These are phyloP conservation scores for Periophthalmus magnuspinnatus DNA, from an alignment of 2,797 vertebrate species.

Conservation along the genomic window DNA sequence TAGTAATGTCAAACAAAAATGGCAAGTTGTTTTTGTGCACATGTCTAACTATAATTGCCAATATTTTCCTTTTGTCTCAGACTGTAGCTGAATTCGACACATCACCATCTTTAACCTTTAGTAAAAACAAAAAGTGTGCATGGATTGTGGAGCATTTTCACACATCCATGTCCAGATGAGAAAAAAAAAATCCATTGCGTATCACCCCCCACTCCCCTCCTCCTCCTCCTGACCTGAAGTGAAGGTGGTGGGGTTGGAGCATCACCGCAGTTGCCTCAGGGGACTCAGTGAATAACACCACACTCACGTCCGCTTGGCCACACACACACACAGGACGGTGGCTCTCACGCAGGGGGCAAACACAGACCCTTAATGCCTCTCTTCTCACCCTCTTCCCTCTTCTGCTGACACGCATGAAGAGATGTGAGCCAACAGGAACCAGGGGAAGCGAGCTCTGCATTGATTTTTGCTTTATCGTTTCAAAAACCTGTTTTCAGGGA, in stretches of 20 bases:
- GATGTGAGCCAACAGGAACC: conserved; percentile 36
- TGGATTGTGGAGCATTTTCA: conserved; percentile 8
- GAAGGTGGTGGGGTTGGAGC: conserved; percentile 58
- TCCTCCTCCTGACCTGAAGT: conserved; percentile 51
- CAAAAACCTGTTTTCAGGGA: conserved; percentile 75
- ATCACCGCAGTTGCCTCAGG: conserved; percentile 36
- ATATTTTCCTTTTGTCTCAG: neutral
- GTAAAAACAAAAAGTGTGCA: neutral
- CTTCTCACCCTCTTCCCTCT: conserved; percentile 38
- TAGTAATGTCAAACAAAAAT: conserved; percentile 1
- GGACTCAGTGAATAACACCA: conserved; percentile 55
- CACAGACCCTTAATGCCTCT: conserved; percentile 47
- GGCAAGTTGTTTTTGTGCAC: neutral
- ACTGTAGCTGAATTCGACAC: neutral
- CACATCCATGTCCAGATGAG: conserved; percentile 7
- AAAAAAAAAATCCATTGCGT: conserved; percentile 5
- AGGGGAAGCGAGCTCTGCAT: conserved; percentile 54
- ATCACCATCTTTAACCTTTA: neutral
- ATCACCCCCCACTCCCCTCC: conserved; percentile 23
- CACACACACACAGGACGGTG: conserved; percentile 35
- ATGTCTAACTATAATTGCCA: neutral
- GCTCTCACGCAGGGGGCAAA: conserved; percentile 30
- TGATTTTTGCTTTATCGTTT: conserved; percentile 76
- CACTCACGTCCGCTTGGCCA: conserved; percentile 58
- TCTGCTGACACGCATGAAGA: conserved; percentile 39